phyloP scores from a whole-genome alignment of 2,113 vertebrate species.

The Agelaius phoeniceus region DNA sequence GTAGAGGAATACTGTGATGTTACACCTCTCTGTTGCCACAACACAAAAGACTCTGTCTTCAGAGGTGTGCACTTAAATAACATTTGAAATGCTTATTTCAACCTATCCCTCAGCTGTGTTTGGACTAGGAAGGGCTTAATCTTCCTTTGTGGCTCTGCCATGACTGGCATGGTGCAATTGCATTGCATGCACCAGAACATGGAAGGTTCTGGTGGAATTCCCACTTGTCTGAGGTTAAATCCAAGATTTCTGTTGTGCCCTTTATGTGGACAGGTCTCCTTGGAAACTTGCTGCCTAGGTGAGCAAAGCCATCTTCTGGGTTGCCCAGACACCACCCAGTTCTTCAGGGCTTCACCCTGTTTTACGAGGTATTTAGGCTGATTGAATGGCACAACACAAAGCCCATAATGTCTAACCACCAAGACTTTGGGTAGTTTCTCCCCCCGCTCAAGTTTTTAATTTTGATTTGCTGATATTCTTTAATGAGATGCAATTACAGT shows the following conservation, averaged over 20 bases:
- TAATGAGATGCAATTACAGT: conserved; percentile 65
- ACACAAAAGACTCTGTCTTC: not conserved
- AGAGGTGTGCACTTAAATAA: not conserved
- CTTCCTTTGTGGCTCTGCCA: not conserved
- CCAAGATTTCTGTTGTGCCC: not conserved
- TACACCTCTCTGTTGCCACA: not conserved
- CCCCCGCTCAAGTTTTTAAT: conserved; percentile 42
- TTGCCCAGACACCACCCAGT: not conserved
- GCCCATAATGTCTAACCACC: conserved; percentile 7
- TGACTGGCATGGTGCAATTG: not conserved
- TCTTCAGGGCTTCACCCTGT: conserved; percentile 16
- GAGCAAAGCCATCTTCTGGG: not conserved
- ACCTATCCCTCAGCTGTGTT: not conserved
- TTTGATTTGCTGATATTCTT: conserved; percentile 66
- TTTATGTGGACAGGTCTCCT: not conserved
- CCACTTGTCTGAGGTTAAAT: not conserved
- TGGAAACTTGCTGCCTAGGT: not conserved
- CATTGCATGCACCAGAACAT: too few species aligned
- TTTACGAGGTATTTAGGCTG: conserved; percentile 23
- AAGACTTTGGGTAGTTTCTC: not conserved
- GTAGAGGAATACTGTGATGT: not conserved
- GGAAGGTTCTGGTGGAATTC: not conserved
- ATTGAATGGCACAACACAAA: conserved; percentile 48
- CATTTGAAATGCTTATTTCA: not conserved
- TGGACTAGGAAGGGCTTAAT: not conserved